Evolutionary conservation across 2,113 vertebrate genomes (phyloP).

Genomic region (Lepisosteus osseus): DNA sequence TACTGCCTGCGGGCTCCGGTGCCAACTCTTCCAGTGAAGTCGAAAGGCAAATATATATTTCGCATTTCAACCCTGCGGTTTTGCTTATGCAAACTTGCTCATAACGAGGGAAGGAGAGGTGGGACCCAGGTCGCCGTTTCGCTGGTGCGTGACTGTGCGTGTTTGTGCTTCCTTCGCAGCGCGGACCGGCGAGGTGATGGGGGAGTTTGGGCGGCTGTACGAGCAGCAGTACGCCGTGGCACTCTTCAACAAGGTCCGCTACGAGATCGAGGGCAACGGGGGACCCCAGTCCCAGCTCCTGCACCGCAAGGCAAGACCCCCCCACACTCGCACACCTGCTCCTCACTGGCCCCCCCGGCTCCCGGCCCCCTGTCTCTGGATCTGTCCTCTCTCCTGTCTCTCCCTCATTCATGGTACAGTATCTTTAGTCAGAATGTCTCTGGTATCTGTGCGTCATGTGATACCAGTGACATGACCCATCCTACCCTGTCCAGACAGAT

Average conservation of each 20-base stretch:
- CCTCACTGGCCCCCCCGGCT: neutral
- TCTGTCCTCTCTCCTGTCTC: neutral
- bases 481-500: no score
- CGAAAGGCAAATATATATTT: no score
- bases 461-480: no score
- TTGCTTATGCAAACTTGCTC: no score
- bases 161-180: slow-evolving; percentile 57
- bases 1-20: no score
- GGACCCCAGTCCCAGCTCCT: slow-evolving; percentile 82
- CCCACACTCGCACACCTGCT: no score
- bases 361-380: neutral
- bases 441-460: no score
- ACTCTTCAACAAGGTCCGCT: slow-evolving; percentile 88
- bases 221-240: slow-evolving; percentile 84
- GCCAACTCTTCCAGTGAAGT: no score
- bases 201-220: slow-evolving; percentile 73
- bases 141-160: neutral
- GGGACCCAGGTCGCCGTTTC: neutral
- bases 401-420: neutral
- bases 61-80: no score
- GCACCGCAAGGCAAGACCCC: slow-evolving; percentile 78
- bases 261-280: slow-evolving; percentile 83
- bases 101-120: no score
- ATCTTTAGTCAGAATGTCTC: no score
- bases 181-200: slow-evolving; percentile 71